phyloP scores from a whole-genome alignment of 2,888 invertebrate genomes.

The Atethmia centrago region DNA sequence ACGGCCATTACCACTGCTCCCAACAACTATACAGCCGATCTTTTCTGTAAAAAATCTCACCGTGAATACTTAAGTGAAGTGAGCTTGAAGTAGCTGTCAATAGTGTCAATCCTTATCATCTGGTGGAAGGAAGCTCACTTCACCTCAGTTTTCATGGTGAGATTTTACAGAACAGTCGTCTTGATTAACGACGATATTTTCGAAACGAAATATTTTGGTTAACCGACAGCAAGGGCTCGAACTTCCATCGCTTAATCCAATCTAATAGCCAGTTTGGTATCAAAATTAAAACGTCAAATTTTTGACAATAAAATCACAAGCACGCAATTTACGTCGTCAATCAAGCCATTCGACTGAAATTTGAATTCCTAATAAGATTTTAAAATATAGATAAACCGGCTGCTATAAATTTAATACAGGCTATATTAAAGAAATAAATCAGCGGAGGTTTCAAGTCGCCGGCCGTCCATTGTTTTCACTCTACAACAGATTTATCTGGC shows the following conservation, averaged over 20 bases:
- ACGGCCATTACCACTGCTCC: too few relatives aligned
- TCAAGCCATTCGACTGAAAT: conserved; percentile 39
- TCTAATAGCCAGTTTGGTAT: conserved; percentile 36
- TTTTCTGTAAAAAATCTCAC: not conserved
- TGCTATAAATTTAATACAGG: conserved; percentile 54
- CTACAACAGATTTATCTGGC: conserved; percentile 74
- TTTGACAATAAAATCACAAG: conserved; percentile 44
- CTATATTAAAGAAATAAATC: conserved; percentile 65
- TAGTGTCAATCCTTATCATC: too few relatives aligned
- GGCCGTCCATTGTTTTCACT: conserved; percentile 68
- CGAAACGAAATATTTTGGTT: not conserved
- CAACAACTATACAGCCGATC: not conserved
- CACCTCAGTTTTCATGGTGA: too few relatives aligned
- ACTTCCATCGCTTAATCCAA: conserved; percentile 33
- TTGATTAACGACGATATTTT: not conserved
- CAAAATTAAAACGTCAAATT: conserved; percentile 49
- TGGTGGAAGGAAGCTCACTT: too few relatives aligned
- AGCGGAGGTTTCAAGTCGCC: conserved; percentile 50
- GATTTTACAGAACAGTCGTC: not conserved
- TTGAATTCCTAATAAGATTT: conserved; percentile 60
- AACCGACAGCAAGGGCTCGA: not conserved
- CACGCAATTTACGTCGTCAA: conserved; percentile 43
- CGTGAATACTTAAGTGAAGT: not conserved
- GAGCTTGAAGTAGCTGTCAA: not conserved
- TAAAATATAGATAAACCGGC: conserved; percentile 54